Percentiles rank a stretch among this genome's conserved stretches.
Evolutionary conservation across 23 tunicate species (phyloP).

Genomic region (Ascidia mentula): DNA sequence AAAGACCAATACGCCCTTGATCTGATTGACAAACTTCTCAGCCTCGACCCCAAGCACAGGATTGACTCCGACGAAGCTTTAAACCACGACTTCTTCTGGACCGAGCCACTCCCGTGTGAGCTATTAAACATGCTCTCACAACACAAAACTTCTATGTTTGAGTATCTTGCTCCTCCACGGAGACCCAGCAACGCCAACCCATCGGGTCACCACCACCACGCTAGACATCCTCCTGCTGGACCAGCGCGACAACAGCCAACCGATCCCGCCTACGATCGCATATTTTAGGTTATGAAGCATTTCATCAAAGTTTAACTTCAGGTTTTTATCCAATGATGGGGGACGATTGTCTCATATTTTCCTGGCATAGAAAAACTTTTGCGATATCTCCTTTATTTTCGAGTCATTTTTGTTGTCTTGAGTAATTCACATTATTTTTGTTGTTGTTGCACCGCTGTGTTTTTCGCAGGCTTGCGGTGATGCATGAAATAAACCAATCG

Average conservation of each 20-base stretch:
- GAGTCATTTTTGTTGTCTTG: too few relatives aligned
- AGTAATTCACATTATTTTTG: too few relatives aligned
- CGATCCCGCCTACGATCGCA: slow-evolving; percentile 86
- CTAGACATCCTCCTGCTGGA: slow-evolving; percentile 29
- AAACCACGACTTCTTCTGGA: slow-evolving; percentile 99
- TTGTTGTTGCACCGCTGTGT: too few relatives aligned
- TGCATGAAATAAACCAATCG: too few relatives aligned
- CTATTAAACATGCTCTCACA: slow-evolving; percentile 71
- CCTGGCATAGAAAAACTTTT: too few relatives aligned
- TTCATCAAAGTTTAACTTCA: too few relatives aligned
- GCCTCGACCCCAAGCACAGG: slow-evolving; percentile 89
- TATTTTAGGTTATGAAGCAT: too few relatives aligned
- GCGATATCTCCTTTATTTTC: too few relatives aligned
- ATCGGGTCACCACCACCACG: slow-evolving; percentile 33
- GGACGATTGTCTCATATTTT: too few relatives aligned
- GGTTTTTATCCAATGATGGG: too few relatives aligned
- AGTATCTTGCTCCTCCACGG: slow-evolving; percentile 91
- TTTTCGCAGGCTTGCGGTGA: too few relatives aligned
- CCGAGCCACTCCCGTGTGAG: slow-evolving; percentile 92
- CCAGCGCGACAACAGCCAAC: slow-evolving; percentile 73
- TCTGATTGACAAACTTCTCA: slow-evolving; percentile 80
- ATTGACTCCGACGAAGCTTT: slow-evolving; percentile 95
- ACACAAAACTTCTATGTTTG: slow-evolving; percentile 94
- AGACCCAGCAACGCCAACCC: slow-evolving; percentile 44
- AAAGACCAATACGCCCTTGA: slow-evolving; percentile 92